A percentile compares a stretch with the other conserved stretches of the same genome.
Evolutionary conservation across 2,888 invertebrate species (phyloP).

Genomic region (Autographa gamma): DNA sequence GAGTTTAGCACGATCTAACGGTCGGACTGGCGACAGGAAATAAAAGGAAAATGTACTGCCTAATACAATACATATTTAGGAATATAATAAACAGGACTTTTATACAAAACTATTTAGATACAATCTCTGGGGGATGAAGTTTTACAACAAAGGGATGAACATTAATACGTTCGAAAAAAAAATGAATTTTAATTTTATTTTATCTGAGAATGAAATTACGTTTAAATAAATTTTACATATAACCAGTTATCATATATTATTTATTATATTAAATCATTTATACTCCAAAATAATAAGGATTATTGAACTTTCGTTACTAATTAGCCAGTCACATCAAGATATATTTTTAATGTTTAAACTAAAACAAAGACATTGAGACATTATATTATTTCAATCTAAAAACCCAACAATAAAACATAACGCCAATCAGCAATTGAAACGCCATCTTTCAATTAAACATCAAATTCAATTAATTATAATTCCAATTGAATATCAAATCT

Average conservation of each 20-base stretch:
- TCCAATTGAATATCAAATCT: constrained; percentile 1
- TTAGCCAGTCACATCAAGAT: no score
- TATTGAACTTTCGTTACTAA: no score
- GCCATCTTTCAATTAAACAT: background rate
- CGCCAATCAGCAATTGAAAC: background rate
- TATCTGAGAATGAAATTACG: constrained; percentile 14
- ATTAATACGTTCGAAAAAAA: constrained; percentile 45
- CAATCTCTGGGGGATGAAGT: constrained; percentile 38
- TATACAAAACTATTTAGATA: constrained; percentile 46
- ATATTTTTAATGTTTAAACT: no score
- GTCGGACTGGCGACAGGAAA: constrained; percentile 61
- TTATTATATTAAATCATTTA: no score
- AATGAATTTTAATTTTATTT: constrained; percentile 45
- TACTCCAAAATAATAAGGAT: no score
- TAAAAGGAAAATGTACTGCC: constrained; percentile 61
- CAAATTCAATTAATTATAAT: background rate
- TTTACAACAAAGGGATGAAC: constrained; percentile 35
- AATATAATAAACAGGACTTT: constrained; percentile 38
- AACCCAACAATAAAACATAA: background rate
- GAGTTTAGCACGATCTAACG: constrained; percentile 69
- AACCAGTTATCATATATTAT: background rate
- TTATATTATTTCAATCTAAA: no score
- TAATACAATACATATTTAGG: constrained; percentile 48
- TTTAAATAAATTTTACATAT: background rate
- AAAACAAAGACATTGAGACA: no score